These are phyloP conservation scores for Mormyrops boulengeri DNA, from an alignment of 2,797 vertebrate genomes.

Conservation along the genomic window DNA sequence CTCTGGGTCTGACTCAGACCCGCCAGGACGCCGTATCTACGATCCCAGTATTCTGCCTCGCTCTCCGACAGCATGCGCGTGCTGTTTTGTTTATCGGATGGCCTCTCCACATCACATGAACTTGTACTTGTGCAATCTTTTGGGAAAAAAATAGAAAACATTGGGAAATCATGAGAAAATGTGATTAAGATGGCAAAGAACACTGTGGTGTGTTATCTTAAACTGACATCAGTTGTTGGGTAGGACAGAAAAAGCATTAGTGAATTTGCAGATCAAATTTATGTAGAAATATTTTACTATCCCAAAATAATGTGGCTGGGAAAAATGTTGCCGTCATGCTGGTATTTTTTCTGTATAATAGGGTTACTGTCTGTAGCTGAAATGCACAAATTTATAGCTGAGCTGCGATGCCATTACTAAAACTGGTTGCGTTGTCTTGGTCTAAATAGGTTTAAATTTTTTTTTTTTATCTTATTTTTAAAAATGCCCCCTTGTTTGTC, in stretches of 20 bases:
- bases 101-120: background rate
- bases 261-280: conserved; percentile 15
- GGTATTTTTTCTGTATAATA: background rate
- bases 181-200: background rate
- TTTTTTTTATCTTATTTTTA: background rate
- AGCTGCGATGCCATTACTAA: background rate
- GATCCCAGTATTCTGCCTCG: background rate
- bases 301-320: background rate
- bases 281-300: background rate
- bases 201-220: background rate
- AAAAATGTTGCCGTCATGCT: background rate
- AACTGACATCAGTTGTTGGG: background rate
- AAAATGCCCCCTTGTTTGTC: background rate
- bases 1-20: background rate
- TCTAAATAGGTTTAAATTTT: background rate
- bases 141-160: background rate
- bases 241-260: background rate
- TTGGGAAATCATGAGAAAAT: conserved; percentile 7
- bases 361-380: background rate
- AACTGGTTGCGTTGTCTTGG: background rate
- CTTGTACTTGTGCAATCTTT: background rate
- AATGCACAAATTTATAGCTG: background rate
- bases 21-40: background rate
- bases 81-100: background rate
- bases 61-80: background rate